Evolutionary conservation across 2,888 invertebrate species (phyloP).

Genomic region (Cylloceria caligata): DNA sequence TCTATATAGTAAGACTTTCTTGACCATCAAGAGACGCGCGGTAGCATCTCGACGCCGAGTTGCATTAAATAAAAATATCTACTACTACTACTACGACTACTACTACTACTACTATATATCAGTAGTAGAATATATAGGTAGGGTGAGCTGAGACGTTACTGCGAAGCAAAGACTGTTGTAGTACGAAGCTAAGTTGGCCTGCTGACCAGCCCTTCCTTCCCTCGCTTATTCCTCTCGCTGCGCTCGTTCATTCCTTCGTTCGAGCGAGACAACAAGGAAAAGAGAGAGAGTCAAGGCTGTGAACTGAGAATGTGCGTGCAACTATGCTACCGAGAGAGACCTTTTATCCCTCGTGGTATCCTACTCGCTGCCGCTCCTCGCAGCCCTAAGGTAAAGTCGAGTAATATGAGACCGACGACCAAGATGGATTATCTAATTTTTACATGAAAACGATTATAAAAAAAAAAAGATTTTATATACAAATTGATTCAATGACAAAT

Average conservation of each 20-base stretch:
- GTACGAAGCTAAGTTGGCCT: constrained; percentile 25
- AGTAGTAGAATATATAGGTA: constrained; percentile 7
- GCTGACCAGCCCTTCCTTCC: constrained; percentile 49
- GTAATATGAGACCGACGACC: constrained; percentile 4
- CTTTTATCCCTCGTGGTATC: constrained; percentile 78
- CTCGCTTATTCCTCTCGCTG: constrained; percentile 41
- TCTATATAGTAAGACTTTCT: constrained; percentile 44
- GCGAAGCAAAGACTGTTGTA: constrained; percentile 27
- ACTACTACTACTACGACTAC: too few relatives aligned
- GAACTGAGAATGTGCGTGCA: constrained; percentile 83
- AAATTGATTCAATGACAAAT: not conserved
- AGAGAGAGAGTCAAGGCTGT: constrained; percentile 79
- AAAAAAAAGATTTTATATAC: not conserved
- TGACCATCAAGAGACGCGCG: constrained; percentile 55
- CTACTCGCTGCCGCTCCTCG: constrained; percentile 61
- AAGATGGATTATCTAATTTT: not conserved
- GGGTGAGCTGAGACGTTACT: constrained; percentile 21
- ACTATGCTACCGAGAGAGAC: constrained; percentile 80
- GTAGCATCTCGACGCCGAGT: constrained; percentile 56
- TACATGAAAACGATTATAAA: not conserved
- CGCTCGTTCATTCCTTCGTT: constrained; percentile 44
- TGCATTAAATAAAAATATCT: constrained; percentile 43
- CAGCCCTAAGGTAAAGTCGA: constrained; percentile 10
- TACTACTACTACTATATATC: constrained; percentile 24
- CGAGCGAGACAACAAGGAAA: constrained; percentile 23